A percentile compares a stretch with the other conserved stretches of the same genome.
phyloP scores from a whole-genome alignment of 2,113 vertebrate species.

The Clarias gariepinus region DNA sequence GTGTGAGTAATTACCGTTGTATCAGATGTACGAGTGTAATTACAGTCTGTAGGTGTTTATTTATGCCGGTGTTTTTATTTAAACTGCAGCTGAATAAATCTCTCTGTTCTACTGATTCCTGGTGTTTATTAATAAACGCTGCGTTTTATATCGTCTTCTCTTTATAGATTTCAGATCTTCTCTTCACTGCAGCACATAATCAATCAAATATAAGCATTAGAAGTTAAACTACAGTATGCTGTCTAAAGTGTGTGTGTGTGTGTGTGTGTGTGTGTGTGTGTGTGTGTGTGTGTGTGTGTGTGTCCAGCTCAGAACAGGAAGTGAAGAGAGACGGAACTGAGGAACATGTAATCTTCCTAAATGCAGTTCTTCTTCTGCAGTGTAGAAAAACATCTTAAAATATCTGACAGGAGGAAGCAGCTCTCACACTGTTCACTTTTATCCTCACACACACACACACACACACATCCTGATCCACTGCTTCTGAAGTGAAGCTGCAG shows the following conservation, averaged over 20 bases:
- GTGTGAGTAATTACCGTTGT: background rate
- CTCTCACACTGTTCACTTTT: background rate
- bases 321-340: background rate
- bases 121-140: background rate
- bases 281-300: background rate
- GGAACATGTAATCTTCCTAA: slow-evolving; percentile 19
- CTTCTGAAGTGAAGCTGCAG: background rate
- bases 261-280: background rate
- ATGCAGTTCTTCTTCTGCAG: background rate
- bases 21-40: background rate
- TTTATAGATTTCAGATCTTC: too few species aligned
- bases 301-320: slow-evolving; percentile 17
- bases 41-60: slow-evolving; percentile 35
- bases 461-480: background rate
- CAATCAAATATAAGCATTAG: background rate
- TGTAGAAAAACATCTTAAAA: background rate
- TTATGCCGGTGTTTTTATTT: slow-evolving; percentile 23
- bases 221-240: too few species aligned
- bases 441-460: too few species aligned
- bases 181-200: background rate
- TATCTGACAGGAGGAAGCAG: background rate
- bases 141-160: background rate
- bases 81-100: slow-evolving; percentile 41
- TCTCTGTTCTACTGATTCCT: slow-evolving; percentile 37
- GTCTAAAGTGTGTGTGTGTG: too few species aligned